Base-by-base conservation (phyloP, 2,797 vertebrate genomes). In the Chromobotia macracanthus region DNA sequence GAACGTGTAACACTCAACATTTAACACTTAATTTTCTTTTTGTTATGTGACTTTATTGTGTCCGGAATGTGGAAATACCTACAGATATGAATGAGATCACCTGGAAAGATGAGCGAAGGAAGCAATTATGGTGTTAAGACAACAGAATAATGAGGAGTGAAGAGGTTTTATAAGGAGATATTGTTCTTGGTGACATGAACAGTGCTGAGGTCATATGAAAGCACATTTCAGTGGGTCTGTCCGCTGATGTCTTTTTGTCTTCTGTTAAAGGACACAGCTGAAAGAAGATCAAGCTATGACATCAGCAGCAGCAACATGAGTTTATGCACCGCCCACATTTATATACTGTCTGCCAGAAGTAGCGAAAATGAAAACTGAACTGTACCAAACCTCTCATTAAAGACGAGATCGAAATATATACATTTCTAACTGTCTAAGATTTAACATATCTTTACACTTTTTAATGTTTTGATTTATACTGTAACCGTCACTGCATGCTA, bases 181-280 rank as follows among this genome's bases (percentile, higher is more conserved):
- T 28, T 12, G 35, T 68, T 28, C 15, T 50, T 50, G 19, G 3
- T 64, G 44, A 31, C 21, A 53, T 75, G 48, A 55, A 55, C 23
- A 63, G 60, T 35, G 1, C 16, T 41, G 15, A 41, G 25, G 55
- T 48, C 56, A 63, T 53, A 63, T 61, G 18, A 63, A 16, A 12
- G 4, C 15, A 51, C 6, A 25, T 70, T 63, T 53, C 28, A 51
- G 46, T 53, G 65, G 35, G 19, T 10, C 28, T 12, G 5, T 41
- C 55, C 66, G 63, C 56, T 78, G 56, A 71, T 28, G 31, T 38
- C 41, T 70, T 53, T 78, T 63, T 78, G 31, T 78, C 19, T 64
- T 78, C 28, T 71, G 46, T 78, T 63, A 64, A 63, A 78, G 58
- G 67, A 9, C 76, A 11, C 56, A 50, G 56, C 61, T 78, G 19